phyloP scores from a whole-genome alignment of 2,888 invertebrate genomes.

The Mantis religiosa region DNA sequence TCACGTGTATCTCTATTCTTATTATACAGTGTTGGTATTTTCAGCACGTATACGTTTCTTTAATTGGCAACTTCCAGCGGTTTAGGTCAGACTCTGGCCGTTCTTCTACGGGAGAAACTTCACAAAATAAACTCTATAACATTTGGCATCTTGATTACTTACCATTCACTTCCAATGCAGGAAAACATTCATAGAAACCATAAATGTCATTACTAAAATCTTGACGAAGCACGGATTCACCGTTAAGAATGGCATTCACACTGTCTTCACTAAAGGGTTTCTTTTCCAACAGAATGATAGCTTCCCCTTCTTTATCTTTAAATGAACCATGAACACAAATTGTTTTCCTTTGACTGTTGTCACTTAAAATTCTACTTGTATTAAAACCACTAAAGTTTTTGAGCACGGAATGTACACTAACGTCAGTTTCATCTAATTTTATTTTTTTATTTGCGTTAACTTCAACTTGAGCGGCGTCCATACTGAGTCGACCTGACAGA shows the following conservation, averaged over 20 bases:
- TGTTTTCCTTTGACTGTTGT: conserved; percentile 68
- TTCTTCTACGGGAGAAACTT: too few species aligned
- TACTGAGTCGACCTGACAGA: too few species aligned
- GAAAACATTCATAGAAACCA: conserved; percentile 72
- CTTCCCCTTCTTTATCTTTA: conserved; percentile 53
- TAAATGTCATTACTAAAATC: conserved; percentile 81
- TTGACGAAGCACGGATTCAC: conserved; percentile 56
- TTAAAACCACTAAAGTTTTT: conserved; percentile 61
- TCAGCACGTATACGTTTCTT: too few species aligned
- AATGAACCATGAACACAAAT: conserved; percentile 69
- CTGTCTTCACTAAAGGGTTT: conserved; percentile 68
- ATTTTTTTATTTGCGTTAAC: neutral
- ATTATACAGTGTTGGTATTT: too few species aligned
- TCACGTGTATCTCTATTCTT: too few species aligned
- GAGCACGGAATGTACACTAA: conserved; percentile 8
- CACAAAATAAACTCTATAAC: too few species aligned
- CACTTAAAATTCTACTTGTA: conserved; percentile 62
- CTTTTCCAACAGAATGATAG: conserved; percentile 76
- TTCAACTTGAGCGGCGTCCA: neutral
- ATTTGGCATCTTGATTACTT: conserved; percentile 37
- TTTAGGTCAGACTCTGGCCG: too few species aligned
- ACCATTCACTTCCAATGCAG: conserved; percentile 61
- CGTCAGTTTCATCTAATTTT: neutral
- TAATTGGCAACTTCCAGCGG: too few species aligned
- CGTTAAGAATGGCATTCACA: conserved; percentile 51